These are phyloP conservation scores for Acrocephalus kingi DNA, from an alignment of 2,113 vertebrate species.

Conservation along the genomic window DNA sequence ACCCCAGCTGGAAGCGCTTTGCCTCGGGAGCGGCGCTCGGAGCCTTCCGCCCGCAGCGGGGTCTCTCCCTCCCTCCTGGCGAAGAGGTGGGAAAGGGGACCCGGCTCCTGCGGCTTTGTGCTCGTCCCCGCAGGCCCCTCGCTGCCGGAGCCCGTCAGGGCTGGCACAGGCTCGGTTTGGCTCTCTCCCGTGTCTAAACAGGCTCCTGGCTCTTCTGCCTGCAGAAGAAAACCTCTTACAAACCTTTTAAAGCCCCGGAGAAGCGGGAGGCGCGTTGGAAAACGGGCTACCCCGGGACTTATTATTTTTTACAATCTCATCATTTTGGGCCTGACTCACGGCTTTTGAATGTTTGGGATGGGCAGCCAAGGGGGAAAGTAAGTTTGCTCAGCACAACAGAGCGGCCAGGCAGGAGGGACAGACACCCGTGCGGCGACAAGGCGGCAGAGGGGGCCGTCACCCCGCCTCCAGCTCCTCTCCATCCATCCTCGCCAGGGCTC, in stretches of 20 bases:
- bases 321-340: slow-evolving; percentile 54
- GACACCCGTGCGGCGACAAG: background rate
- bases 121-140: background rate
- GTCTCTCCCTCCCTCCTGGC: background rate
- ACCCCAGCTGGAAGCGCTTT: background rate
- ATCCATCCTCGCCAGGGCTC: background rate
- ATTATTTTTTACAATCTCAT: slow-evolving; percentile 54
- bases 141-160: background rate
- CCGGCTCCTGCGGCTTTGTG: background rate
- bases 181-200: background rate
- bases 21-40: background rate
- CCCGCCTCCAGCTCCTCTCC: background rate
- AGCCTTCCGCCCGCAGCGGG: background rate
- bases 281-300: background rate
- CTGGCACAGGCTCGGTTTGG: background rate
- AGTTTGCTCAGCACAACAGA: background rate
- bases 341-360: slow-evolving; percentile 41
- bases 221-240: background rate
- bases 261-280: slow-evolving; percentile 2
- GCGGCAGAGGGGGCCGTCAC: background rate
- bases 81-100: background rate
- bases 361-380: background rate
- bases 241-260: background rate
- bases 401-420: background rate
- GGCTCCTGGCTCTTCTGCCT: background rate